Base-by-base conservation (phyloP, 1,140 invertebrate species). In the Aporrectodea caliginosa region DNA sequence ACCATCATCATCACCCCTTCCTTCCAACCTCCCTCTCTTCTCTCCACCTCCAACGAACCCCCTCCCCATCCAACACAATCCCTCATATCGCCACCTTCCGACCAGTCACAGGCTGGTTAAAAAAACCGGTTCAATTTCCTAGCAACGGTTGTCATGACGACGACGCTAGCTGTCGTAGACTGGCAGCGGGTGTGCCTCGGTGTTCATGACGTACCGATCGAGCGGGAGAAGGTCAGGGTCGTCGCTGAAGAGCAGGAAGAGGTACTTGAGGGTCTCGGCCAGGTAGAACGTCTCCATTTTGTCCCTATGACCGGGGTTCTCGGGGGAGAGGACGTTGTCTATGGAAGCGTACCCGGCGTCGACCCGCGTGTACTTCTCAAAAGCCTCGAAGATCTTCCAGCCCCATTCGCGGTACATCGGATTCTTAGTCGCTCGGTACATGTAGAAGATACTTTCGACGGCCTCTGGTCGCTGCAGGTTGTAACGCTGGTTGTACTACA, bases 261-360 rank as follows among this genome's bases (percentile, higher is more conserved):
- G 91, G 88, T 98, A 98, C 94, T 98, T 98, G 22, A 83, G 76
- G 2, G 82, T 83, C 71, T 83, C 82, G 2, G 82, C 82, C 74
- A 98, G 91, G 89, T 97, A 97, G 90, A 95, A 98, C 88, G 94
- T 97, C 88, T 98, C 96, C 35, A 98, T 96, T 88, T 98, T 95
- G 89, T 98, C 96, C 69, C 91, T 91, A 1, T 71, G 29, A n/a
- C n/a, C n/a, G 16, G 94, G 92, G 81, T 93, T 91, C 81, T n/a
- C n/a, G n/a, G 91, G 88, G 84, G 92, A 90, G 89, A 98, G 96
- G 71, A 98, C 96, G 90, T 98, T 96, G 83, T 93, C 92, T 34
- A 98, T 90, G n/a, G 96, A 96, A 16, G 94, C 93, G 88, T 94
- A 98, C 16, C 96, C 96, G 81, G 93, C 93, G 16, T 93, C 92